Base-by-base conservation (phyloP, 2,113 vertebrate genomes). In the human region DNA sequence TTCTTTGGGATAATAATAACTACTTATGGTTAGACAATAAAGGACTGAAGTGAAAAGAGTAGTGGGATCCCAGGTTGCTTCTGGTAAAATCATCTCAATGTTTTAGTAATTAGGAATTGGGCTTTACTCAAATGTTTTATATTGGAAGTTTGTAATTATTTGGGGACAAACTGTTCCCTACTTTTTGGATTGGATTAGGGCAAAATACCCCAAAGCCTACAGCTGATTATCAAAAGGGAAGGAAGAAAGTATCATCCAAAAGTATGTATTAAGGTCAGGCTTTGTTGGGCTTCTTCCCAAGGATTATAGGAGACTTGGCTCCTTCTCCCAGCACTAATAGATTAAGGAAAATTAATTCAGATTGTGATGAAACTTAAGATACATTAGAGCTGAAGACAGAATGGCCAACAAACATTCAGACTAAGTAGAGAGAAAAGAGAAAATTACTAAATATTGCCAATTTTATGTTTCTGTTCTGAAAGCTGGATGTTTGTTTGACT, bases 401-500 rank as follows among this genome's bases (percentile, higher is more conserved):
- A 87, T 73, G 68, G 2, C 50, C 59, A 83, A 23, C 4, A 86
- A 40, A 64, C 9, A 94, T 84, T 96, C 27, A 90, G 22, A 90
- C 68, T 64, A 96, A 89, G 27, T 73, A 96, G 59, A 90, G 43
- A 76, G 11, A 7, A 96, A 86, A 82, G 40, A 81, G 16, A 88
- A 82, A 92, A 55, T 76, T 70, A 79, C 30, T 68, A 80, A 92
- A 85, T 32, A 9, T 79, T 94, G 23, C 27, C 16, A 70, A 5
- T 35, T 57, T 23, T 81, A 10, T 68, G 80, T 95, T 92, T 80
- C 35, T 89, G 32, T 40, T 81, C 64, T 81, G 50, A 94, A 85
- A 89, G 18, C 25, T 94, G 43, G 13, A 70, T 92, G 5, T 95
- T 91, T 96, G 32, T 70, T 94, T 94, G n/a, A 88, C n/a, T 93